These are phyloP conservation scores for Apus apus DNA, from an alignment of 2,113 vertebrate species.

Conservation along the genomic window DNA sequence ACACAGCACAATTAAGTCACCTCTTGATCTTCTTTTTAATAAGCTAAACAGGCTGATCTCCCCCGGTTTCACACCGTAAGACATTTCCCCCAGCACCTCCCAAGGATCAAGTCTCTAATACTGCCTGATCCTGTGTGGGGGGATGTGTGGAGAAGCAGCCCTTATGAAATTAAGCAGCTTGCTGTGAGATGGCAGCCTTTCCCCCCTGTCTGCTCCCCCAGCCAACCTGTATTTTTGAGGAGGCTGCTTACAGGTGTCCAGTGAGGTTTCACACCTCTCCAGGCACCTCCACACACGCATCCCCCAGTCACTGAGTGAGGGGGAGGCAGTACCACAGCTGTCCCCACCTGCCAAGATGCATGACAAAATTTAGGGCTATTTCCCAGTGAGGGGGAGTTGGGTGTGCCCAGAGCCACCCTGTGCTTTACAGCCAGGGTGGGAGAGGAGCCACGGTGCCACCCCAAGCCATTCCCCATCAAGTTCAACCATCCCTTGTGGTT, in stretches of 20 bases:
- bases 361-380: background rate
- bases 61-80: background rate
- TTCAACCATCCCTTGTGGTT: background rate
- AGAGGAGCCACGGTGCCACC: background rate
- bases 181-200: background rate
- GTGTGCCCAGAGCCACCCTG: background rate
- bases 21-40: conserved; percentile 58
- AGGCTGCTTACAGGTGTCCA: background rate
- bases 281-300: rapidly evolving
- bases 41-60: conserved; percentile 55
- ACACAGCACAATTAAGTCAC: conserved; percentile 53
- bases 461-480: background rate
- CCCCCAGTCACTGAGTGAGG: background rate
- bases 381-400: background rate
- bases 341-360: rapidly evolving
- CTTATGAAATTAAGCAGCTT: background rate
- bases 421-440: background rate
- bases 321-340: background rate
- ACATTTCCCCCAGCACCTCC: background rate
- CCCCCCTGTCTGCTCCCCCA: background rate
- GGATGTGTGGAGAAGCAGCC: background rate
- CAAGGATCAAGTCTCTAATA: conserved; percentile 32
- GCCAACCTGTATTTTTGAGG: background rate
- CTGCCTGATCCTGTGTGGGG: background rate
- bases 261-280: background rate